Conservation (phyloP, 2,113 vertebrate genomes). For the Lycaon pictus region DNA sequence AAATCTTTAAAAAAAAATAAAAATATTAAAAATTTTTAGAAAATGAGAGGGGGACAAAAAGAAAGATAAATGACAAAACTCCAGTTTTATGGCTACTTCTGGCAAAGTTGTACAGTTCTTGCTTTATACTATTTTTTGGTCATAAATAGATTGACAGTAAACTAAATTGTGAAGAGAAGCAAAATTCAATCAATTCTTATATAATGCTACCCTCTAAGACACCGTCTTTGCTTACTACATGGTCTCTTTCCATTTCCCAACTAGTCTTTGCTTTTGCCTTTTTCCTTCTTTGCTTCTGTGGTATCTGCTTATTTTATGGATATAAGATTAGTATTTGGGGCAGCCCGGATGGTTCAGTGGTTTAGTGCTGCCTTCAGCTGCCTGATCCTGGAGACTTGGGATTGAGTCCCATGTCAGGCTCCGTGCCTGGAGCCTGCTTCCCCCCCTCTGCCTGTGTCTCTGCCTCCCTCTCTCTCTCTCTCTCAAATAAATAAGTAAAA, state of each 20-base stretch:
- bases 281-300: background rate
- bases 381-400: too few species aligned
- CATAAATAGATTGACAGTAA: conserved; percentile 33
- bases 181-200: background rate
- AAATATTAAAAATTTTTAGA: too few species aligned
- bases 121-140: background rate
- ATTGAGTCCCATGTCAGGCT: too few species aligned
- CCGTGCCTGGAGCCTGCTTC: too few species aligned
- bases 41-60: background rate
- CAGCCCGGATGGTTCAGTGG: too few species aligned
- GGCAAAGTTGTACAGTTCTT: background rate
- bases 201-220: background rate
- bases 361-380: too few species aligned
- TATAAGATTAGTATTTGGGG: background rate
- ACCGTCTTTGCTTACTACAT: background rate
- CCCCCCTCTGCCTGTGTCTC: too few species aligned
- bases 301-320: conserved; percentile 5
- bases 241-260: background rate
- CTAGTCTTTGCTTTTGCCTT: background rate
- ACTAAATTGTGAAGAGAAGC: background rate
- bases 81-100: background rate
- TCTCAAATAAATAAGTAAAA: too few species aligned
- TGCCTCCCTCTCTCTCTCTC: too few species aligned
- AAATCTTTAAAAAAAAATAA: too few species aligned
- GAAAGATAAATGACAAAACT: background rate